These are phyloP conservation scores for Mungos mungo DNA, from an alignment of 2,113 vertebrate genomes.

Conservation along the genomic window DNA sequence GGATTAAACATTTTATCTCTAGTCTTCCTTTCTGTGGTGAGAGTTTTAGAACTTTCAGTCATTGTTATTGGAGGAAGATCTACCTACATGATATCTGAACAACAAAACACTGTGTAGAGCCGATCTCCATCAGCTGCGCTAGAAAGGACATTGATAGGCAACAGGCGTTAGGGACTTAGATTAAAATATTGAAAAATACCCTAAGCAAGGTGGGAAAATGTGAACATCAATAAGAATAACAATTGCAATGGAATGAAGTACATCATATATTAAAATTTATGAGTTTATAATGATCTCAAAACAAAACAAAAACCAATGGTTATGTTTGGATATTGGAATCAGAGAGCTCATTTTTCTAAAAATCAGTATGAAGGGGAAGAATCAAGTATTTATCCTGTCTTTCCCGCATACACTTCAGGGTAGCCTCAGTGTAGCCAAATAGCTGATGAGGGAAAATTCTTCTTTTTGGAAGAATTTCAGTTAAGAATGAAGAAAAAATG, in stretches of 20 bases:
- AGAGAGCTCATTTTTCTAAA: not conserved
- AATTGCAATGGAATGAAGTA: not conserved
- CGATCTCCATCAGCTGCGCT: not conserved
- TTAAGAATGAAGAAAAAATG: not conserved
- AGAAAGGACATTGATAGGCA: not conserved
- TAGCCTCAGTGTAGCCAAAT: not conserved
- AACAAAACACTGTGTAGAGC: not conserved
- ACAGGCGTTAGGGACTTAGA: not conserved
- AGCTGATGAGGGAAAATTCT: not conserved
- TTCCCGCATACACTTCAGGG: not conserved
- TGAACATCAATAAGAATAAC: not conserved
- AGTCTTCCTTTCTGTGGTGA: not conserved
- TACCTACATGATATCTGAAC: not conserved
- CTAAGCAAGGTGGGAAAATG: not conserved
- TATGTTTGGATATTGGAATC: not conserved
- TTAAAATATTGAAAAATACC: not conserved
- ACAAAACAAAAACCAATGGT: not conserved
- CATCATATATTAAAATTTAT: not conserved
- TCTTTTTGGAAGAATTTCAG: not conserved
- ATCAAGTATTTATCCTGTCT: not conserved
- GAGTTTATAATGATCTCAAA: not conserved
- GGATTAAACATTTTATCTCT: not conserved
- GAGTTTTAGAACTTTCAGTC: not conserved
- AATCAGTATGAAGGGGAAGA: not conserved
- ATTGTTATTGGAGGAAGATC: not conserved